Evolutionary conservation across 2,113 vertebrate genomes (phyloP).

Genomic region (Bubo bubo): DNA sequence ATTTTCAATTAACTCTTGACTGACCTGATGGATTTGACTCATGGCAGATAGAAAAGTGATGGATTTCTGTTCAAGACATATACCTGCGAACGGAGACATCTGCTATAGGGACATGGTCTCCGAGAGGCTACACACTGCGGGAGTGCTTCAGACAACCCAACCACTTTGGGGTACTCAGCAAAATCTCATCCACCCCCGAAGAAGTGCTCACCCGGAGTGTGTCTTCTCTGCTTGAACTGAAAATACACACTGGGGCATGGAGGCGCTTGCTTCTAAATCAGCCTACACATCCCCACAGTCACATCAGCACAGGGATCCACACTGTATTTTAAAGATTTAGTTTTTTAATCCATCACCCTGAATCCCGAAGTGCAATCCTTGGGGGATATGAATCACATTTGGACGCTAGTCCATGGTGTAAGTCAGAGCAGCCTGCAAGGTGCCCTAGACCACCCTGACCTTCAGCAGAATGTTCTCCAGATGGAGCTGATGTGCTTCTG

Average conservation of each 20-base stretch:
- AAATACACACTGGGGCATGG: neutral
- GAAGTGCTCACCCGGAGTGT: neutral
- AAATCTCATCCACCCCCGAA: neutral
- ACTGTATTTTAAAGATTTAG: neutral
- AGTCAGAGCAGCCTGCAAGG: neutral
- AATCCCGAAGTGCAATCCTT: neutral
- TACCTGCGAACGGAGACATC: neutral
- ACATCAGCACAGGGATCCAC: neutral
- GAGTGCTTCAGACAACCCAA: neutral
- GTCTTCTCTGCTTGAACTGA: neutral
- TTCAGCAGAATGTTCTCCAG: neutral
- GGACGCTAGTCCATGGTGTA: neutral
- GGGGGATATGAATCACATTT: neutral
- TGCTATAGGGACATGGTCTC: neutral
- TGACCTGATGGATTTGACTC: constrained; percentile 18
- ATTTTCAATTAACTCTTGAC: constrained; percentile 61
- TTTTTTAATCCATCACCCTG: neutral
- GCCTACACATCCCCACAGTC: neutral
- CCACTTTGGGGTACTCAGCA: neutral
- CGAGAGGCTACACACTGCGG: neutral
- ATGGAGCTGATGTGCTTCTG: neutral
- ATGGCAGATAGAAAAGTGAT: neutral
- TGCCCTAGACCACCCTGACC: neutral
- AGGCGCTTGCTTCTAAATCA: neutral
- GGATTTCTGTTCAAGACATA: neutral